Evolutionary conservation across 35 echinoderm and acorn worm genomes (phyloP).

Genomic region (Eucidaris tribuloides): DNA sequence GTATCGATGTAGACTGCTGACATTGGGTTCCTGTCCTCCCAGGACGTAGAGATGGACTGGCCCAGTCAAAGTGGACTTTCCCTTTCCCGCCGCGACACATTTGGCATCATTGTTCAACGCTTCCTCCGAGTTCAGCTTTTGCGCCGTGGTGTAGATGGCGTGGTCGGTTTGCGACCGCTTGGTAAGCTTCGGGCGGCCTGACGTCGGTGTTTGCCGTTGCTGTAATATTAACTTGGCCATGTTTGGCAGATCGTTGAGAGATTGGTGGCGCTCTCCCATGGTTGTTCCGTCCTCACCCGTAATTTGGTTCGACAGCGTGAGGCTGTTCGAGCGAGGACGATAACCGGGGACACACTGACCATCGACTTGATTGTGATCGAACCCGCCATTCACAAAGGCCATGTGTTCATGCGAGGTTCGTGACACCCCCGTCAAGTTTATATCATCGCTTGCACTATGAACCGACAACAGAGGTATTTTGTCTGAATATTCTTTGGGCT

Average conservation of each 20-base stretch:
- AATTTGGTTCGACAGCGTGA: background rate
- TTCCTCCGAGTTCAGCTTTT: no score
- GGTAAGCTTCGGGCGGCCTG: background rate
- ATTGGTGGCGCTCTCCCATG: background rate
- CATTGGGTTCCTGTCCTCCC: conserved; percentile 6
- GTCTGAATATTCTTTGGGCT: background rate
- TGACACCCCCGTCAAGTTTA: background rate
- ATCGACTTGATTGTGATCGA: no score
- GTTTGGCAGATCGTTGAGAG: conserved; percentile 23
- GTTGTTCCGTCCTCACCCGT: background rate
- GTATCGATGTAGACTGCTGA: conserved; percentile 13
- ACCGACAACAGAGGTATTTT: background rate
- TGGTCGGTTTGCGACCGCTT: conserved; percentile 12
- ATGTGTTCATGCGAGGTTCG: background rate
- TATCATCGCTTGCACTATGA: background rate
- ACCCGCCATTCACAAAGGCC: background rate
- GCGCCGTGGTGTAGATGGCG: background rate
- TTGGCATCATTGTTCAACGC: no score
- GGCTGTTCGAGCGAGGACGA: conserved; percentile 1
- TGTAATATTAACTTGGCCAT: background rate
- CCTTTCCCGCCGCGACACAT: no score
- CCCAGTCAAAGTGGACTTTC: background rate
- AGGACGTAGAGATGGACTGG: conserved; percentile 8
- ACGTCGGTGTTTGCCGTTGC: background rate
- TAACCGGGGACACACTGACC: no score